These are phyloP conservation scores for Luffia ferchaultella DNA, from an alignment of 2,888 invertebrate genomes.

Conservation along the genomic window DNA sequence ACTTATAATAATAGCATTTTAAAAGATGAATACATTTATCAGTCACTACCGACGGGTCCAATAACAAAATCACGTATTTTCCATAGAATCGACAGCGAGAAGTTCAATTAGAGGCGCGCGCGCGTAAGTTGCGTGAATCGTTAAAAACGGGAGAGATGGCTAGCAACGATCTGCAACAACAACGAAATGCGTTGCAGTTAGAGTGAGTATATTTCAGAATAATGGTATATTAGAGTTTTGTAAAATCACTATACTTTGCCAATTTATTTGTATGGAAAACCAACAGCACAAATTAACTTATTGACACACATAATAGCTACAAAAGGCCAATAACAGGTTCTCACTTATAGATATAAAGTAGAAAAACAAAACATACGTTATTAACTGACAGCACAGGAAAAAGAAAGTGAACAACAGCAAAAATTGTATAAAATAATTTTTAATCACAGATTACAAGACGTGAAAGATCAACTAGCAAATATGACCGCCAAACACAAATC, in stretches of 20 bases:
- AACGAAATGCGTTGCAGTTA: conserved; percentile 37
- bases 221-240: not conserved
- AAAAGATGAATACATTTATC: no score
- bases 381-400: no score
- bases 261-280: no score
- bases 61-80: no score
- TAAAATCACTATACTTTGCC: not conserved
- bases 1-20: no score
- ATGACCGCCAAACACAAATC: conserved; percentile 32
- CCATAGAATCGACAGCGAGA: conserved; percentile 50
- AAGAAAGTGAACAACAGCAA: no score
- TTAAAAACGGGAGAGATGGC: conserved; percentile 50
- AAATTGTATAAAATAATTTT: not conserved
- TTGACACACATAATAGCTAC: no score
- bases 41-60: no score
- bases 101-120: conserved; percentile 47
- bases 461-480: conserved; percentile 40
- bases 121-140: conserved; percentile 50
- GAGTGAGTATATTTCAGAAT: conserved; percentile 29
- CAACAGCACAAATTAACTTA: no score
- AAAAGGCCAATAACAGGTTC: no score
- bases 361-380: no score
- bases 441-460: conserved; percentile 28
- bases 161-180: conserved; percentile 38
- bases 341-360: no score